A percentile compares a stretch with the other conserved stretches of the same genome.
Conservation (phyloP, 2,888 invertebrate species). For the Tenthredo scrophulariae region DNA sequence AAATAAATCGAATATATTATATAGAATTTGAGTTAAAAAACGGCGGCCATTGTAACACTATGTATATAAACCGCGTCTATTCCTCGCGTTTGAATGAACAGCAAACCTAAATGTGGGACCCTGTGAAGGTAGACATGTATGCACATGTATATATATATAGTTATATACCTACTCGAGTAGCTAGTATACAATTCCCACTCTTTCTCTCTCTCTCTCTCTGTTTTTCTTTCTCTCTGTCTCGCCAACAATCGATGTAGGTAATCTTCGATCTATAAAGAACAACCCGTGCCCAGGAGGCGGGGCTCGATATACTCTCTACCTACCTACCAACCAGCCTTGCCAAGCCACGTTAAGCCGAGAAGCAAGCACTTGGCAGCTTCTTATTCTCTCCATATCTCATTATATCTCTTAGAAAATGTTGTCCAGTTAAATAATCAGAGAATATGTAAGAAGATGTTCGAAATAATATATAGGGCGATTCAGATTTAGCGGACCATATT, state of each 20-base stretch:
- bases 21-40: neutral
- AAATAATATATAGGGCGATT: neutral
- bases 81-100: neutral
- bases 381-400: neutral
- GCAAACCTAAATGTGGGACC: constrained; percentile 10
- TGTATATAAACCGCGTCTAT: neutral
- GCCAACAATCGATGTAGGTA: constrained; percentile 37
- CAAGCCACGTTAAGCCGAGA: constrained; percentile 36
- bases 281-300: constrained; percentile 47
- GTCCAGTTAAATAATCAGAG: neutral
- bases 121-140: neutral
- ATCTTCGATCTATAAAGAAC: constrained; percentile 50
- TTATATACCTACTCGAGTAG: neutral
- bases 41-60: constrained; percentile 7
- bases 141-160: neutral
- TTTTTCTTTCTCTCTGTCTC: constrained; percentile 9
- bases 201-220: constrained; percentile 6
- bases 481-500: neutral
- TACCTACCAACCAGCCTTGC: neutral
- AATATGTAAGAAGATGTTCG: neutral
- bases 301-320: constrained; percentile 12
- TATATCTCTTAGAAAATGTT: neutral
- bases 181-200: neutral
- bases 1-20: neutral
- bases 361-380: constrained; percentile 49